These are phyloP conservation scores for Sprattus sprattus DNA, from an alignment of 2,113 vertebrate genomes.

Conservation along the genomic window DNA sequence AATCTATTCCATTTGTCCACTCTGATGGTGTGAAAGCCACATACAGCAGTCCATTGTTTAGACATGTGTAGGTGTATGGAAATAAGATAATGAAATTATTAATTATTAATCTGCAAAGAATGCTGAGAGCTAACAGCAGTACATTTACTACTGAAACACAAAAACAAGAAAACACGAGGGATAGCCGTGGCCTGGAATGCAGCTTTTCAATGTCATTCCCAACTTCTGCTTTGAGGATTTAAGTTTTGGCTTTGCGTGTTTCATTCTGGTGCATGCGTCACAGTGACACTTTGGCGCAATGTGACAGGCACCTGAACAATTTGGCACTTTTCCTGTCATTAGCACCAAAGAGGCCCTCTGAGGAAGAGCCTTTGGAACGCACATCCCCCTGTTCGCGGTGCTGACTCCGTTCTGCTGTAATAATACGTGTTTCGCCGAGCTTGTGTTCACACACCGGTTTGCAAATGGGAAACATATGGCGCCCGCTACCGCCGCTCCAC, in stretches of 20 bases:
- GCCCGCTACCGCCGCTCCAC: not conserved
- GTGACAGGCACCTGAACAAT: constrained; percentile 37
- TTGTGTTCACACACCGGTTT: constrained; percentile 14
- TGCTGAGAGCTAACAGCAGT: not conserved
- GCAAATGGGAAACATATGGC: constrained; percentile 38
- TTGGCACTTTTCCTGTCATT: constrained; percentile 57
- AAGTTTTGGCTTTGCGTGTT: constrained; percentile 39
- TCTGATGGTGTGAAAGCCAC: too few species aligned
- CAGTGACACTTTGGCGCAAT: constrained; percentile 21
- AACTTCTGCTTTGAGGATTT: not conserved
- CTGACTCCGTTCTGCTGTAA: constrained; percentile 21
- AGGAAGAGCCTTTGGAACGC: not conserved
- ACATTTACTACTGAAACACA: not conserved
- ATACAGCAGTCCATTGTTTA: too few species aligned
- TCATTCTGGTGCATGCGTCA: not conserved
- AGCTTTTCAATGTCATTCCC: not conserved
- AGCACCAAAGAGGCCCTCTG: constrained; percentile 43
- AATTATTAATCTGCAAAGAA: not conserved
- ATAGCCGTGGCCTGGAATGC: not conserved
- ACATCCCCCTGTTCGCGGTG: not conserved
- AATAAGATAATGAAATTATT: too few species aligned
- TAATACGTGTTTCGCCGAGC: constrained; percentile 5
- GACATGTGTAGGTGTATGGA: too few species aligned
- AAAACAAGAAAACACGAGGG: not conserved
- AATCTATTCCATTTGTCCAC: too few species aligned